Evolutionary conservation across 1,140 invertebrate species (phyloP).

Genomic region (Theocolax elegans): DNA sequence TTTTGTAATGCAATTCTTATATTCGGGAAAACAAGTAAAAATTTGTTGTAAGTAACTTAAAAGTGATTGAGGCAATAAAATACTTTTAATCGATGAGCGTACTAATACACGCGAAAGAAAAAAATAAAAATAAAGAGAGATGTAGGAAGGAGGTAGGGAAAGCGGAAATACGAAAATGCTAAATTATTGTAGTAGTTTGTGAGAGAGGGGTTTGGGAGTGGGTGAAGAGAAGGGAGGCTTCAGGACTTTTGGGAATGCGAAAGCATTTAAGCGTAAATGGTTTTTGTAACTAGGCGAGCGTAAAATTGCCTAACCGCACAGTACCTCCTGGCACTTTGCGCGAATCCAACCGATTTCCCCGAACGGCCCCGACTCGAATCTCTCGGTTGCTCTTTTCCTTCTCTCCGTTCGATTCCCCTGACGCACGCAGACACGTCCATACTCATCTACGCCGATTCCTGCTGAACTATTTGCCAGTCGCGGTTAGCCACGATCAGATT

Average conservation of each 20-base stretch:
- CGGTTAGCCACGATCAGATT: slow-evolving; percentile 59
- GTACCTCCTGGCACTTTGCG: slow-evolving; percentile 58
- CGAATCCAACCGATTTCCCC: slow-evolving; percentile 53
- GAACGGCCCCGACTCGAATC: slow-evolving; percentile 2
- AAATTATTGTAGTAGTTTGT: slow-evolving; percentile 47
- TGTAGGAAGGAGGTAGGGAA: background rate
- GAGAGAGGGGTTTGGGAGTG: no score
- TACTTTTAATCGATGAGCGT: background rate
- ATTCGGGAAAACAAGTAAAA: no score
- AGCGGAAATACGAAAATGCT: slow-evolving; percentile 34
- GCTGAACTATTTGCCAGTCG: slow-evolving; percentile 58
- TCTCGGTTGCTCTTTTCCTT: slow-evolving; percentile 21
- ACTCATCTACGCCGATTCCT: slow-evolving; percentile 54
- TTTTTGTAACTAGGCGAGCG: slow-evolving; percentile 68
- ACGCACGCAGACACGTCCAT: slow-evolving; percentile 31
- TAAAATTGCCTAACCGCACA: slow-evolving; percentile 66
- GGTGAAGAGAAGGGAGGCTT: slow-evolving; percentile 45
- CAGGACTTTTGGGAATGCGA: slow-evolving; percentile 58
- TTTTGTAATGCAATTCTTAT: no score
- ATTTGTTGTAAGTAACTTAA: no score
- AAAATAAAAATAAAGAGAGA: background rate
- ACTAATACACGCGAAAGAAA: background rate
- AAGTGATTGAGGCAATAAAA: no score
- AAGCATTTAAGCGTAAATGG: slow-evolving; percentile 67
- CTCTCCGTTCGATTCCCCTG: slow-evolving; percentile 36